phyloP scores from a whole-genome alignment of 2,113 vertebrate species.

The Alligator mississippiensis region DNA sequence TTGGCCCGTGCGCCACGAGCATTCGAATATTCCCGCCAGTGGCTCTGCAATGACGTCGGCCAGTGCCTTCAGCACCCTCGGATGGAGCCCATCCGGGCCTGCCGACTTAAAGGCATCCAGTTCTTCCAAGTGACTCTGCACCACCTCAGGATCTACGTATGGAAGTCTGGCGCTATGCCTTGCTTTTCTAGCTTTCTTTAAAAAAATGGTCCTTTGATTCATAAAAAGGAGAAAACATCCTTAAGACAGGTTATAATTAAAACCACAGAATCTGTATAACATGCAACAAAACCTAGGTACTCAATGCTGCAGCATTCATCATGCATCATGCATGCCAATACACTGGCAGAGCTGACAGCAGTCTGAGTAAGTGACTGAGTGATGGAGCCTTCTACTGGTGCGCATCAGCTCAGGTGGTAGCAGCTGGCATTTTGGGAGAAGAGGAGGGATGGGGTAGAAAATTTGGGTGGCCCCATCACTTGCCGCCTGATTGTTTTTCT shows the following conservation, averaged over 20 bases:
- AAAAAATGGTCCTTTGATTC: not conserved
- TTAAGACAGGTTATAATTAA: not conserved
- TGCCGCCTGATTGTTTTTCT: not conserved
- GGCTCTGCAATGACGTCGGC: too few species aligned
- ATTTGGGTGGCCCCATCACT: not conserved
- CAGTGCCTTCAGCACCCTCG: too few species aligned
- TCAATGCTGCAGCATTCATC: not conserved
- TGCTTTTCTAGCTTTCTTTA: not conserved
- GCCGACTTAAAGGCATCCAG: too few species aligned
- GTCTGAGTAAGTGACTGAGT: not conserved
- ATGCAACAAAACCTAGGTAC: not conserved
- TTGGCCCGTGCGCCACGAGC: too few species aligned
- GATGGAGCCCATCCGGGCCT: too few species aligned
- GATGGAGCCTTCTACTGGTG: not conserved
- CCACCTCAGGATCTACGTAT: too few species aligned
- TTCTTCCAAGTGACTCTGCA: too few species aligned
- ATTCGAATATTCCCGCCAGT: too few species aligned
- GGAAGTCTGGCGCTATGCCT: too few species aligned
- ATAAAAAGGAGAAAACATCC: not conserved
- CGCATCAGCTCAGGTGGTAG: not conserved
- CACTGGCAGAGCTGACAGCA: not conserved
- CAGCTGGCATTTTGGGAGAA: not conserved
- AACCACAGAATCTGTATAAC: not conserved
- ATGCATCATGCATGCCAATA: not conserved
- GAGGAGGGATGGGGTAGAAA: not conserved